phyloP scores from a whole-genome alignment of 2,888 invertebrate genomes.

The Autographa pulchrina region DNA sequence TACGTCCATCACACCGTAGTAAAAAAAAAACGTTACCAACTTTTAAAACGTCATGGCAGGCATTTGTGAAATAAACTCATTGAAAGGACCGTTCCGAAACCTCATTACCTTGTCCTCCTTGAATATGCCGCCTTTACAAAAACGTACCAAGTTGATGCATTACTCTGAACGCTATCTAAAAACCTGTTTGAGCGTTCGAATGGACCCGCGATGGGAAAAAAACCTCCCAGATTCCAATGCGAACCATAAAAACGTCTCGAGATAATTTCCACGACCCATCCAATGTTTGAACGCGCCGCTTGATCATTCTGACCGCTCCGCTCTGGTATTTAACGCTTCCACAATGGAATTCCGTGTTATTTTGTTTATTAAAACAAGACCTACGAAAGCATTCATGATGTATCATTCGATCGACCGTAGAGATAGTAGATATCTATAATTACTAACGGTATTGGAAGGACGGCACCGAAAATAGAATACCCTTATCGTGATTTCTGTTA shows the following conservation, averaged over 20 bases:
- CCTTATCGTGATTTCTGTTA: constrained; percentile 49
- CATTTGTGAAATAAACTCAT: constrained; percentile 74
- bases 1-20: constrained; percentile 33
- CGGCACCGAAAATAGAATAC: constrained; percentile 42
- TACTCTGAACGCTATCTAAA: constrained; percentile 87
- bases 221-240: constrained; percentile 87
- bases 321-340: constrained; percentile 78
- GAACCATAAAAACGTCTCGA: constrained; percentile 87
- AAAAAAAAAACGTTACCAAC: constrained; percentile 23
- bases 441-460: constrained; percentile 46
- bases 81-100: constrained; percentile 79
- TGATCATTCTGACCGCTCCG: constrained; percentile 75
- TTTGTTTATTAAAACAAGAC: constrained; percentile 56
- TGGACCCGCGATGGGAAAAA: constrained; percentile 84
- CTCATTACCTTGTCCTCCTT: constrained; percentile 84
- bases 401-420: constrained; percentile 43
- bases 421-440: constrained; percentile 52
- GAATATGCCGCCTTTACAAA: constrained; percentile 85
- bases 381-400: constrained; percentile 48
- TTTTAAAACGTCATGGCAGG: constrained; percentile 32
- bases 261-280: constrained; percentile 85
- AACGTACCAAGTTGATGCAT: constrained; percentile 87
- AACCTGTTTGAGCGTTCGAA: constrained; percentile 87
- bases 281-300: constrained; percentile 73
- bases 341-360: constrained; percentile 69